Evolutionary conservation across 53 echinoderm and acorn worm species (phyloP).

Genomic region (Pentamera pediparva): DNA sequence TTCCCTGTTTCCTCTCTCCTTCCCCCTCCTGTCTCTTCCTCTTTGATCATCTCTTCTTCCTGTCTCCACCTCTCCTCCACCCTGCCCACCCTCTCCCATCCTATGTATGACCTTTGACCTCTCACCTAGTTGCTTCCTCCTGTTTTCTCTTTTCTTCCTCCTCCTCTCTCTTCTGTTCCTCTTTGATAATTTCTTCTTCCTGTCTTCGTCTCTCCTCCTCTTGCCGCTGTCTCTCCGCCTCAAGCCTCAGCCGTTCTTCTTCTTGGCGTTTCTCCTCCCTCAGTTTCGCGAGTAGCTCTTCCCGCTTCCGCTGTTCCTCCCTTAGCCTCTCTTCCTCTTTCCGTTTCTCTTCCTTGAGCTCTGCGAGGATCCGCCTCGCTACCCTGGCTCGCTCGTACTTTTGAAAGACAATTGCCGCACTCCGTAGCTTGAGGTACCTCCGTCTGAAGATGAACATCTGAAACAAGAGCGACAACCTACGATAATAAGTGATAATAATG

Average conservation of each 20-base stretch:
- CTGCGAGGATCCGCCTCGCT: constrained; percentile 57
- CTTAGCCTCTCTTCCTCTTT: constrained; percentile 86
- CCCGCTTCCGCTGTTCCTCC: constrained; percentile 79
- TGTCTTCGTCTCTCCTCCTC: constrained; percentile 38
- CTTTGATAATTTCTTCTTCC: constrained; percentile 33
- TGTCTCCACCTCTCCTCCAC: constrained; percentile 40
- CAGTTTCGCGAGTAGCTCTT: constrained; percentile 47
- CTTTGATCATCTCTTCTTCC: constrained; percentile 21
- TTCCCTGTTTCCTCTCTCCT: not conserved
- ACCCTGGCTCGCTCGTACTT: constrained; percentile 70
- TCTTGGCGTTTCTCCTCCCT: constrained; percentile 28
- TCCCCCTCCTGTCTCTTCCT: constrained; percentile 6
- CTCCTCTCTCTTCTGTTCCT: constrained; percentile 41
- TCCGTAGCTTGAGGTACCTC: constrained; percentile 41
- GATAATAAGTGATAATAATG: too few species aligned
- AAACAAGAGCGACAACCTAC: not conserved
- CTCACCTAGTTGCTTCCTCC: constrained; percentile 24
- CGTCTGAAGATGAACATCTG: constrained; percentile 66
- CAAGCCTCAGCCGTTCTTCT: constrained; percentile 48
- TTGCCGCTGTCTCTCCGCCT: not conserved
- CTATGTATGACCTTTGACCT: not conserved
- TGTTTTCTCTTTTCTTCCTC: constrained; percentile 25
- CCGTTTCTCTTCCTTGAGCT: constrained; percentile 91
- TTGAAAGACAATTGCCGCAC: constrained; percentile 69
- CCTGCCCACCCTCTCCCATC: not conserved